Evolutionary conservation across 2,888 invertebrate genomes (phyloP), one percentile per base, ranked within the genome.

Genomic region (Zele albiditarsus): DNA sequence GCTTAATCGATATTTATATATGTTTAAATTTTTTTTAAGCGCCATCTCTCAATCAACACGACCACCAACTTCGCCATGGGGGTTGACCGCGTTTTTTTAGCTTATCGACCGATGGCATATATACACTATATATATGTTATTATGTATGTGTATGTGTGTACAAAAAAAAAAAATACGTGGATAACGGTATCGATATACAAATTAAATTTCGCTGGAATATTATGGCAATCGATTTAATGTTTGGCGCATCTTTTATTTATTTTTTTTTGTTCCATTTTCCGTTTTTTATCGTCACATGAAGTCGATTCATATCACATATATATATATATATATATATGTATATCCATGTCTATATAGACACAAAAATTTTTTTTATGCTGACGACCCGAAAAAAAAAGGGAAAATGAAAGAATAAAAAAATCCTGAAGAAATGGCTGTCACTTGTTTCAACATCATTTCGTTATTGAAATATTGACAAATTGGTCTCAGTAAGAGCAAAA

Each of bases 11-110:
- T 63, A 42, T 49, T 38, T 23, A 62, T 27, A 42, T 58, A 25
- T 46, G 38, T 71, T 20, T 14, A 75, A 72, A 8, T 38, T 67
- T 63, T 75, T 73, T 57, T 53, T 62, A 31, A 69, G 71, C 76
- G 70, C 73, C 23, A 66, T 74, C 72, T 79, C 77, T 74, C 75
- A 75, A 79, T 79, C 77, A 74, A 8, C 65, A 66, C 46, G 16
- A 71, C 46, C 53, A 53, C 53, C 20, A 53, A 53, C n/a, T 20
- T n/a, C n/a, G 20, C 20, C 53, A 53, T 20, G 20, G 20, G 53
- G 53, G 53, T 53, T 53, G 53, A 53, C 53, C 53, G 20, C 23
- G 53, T 20, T 53, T 53, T 46, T 20, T 53, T 8, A 53, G 53
- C n/a, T 53, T 53, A 53, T 53, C 53, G 53, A 53, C 53, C 20